Percentiles rank a stretch among this genome's conserved stretches.
phyloP scores from a whole-genome alignment of 1,140 invertebrate genomes.

The Platorchestia sp. region DNA sequence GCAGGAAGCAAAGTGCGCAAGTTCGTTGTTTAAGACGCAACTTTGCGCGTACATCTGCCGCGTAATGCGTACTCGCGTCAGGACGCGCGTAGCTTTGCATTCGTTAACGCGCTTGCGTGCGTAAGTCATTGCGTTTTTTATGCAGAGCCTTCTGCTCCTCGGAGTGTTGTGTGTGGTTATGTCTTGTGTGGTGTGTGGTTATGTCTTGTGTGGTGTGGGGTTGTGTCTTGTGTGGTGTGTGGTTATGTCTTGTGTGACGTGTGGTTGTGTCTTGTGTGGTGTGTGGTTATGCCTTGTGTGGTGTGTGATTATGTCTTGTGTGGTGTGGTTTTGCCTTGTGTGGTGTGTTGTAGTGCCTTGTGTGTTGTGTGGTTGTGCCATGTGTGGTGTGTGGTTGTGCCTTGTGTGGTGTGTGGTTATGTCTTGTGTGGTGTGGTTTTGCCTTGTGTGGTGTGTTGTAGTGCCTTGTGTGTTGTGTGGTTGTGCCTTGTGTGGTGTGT shows the following conservation, averaged over 20 bases:
- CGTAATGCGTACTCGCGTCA: neutral
- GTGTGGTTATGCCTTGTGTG: neutral
- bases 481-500: neutral
- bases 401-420: too few relatives aligned
- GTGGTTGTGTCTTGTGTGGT: neutral
- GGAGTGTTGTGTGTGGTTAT: neutral
- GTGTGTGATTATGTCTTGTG: too few relatives aligned
- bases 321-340: too few relatives aligned
- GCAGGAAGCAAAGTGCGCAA: neutral
- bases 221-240: neutral
- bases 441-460: too few relatives aligned
- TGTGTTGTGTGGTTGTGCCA: neutral
- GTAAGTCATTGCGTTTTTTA: neutral
- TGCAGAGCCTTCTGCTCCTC: neutral
- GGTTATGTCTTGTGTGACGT: neutral
- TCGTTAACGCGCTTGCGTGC: neutral
- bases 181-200: neutral
- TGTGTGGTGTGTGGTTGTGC: too few relatives aligned
- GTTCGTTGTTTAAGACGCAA: neutral
- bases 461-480: neutral
- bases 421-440: neutral
- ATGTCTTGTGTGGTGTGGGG: too few relatives aligned
- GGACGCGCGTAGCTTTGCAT: neutral
- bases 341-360: neutral
- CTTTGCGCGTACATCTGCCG: neutral